Base-by-base conservation (phyloP, 2,888 invertebrate genomes). In the Phymatocera aterrima region DNA sequence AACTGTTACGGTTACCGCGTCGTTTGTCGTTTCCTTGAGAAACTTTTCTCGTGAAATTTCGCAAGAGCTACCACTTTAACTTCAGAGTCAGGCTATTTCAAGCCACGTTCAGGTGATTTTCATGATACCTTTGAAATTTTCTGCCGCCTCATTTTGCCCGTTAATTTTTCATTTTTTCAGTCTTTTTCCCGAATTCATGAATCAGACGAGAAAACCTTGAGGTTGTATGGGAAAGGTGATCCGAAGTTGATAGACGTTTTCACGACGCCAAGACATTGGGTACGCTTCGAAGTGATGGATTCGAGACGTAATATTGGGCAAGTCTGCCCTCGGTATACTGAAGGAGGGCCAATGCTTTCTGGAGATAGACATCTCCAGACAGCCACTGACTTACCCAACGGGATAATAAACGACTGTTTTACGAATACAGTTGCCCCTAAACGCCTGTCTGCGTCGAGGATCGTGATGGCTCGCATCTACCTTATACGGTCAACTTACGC, bases 311-410 rank as follows among this genome's bases (percentile, higher is more conserved):
- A 72, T 72, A 72, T 72, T 72, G 51, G 70, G 51, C 70, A 31
- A 51, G 70, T 72, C 70, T 72, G 51, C 31, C 18, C 31, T 10
- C 12, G 70, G 70, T 72, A n/a, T n/a, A n/a, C n/a, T n/a, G 70
- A 72, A 48, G 51, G 34, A 37, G 24, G 70, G 70, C 70, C 70
- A 34, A 72, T 72, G 70, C 70, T 72, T 78, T 57, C 57, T 40
- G 8, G 12, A 78, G 78, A 78, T 78, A 78, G 78, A 54, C 78
- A 78, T 78, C 78, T 70, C 70, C 54, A 78, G 78, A 78, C 78
- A 72, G 70, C 68, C 70, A 78, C 48, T 70, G 78, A 78, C 65
- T 68, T 40, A 54, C 54, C 70, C 54, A 6, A 57, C 68, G 40
- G 78, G 40, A 54, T 78, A 78, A 72, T 72, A 72, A 78, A 78